phyloP scores from a whole-genome alignment of 1,140 invertebrate species.

The Uloborus diversus region DNA sequence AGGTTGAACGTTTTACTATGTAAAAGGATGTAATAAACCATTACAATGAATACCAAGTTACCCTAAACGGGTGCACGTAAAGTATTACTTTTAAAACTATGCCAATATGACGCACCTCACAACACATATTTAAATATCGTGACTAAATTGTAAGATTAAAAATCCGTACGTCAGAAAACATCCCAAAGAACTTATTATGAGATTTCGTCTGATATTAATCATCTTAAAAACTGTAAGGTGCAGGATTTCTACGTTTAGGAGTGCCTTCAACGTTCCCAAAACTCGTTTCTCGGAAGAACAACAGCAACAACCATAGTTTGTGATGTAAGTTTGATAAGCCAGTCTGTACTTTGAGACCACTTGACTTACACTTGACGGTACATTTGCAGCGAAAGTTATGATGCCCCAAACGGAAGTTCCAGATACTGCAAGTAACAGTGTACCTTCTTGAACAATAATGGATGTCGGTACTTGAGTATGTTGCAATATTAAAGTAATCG shows the following conservation, averaged over 20 bases:
- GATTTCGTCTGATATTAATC: background rate
- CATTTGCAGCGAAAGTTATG: background rate
- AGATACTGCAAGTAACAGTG: background rate
- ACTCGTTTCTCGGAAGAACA: background rate
- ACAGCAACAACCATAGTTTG: no score
- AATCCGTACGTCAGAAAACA: background rate
- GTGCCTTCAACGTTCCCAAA: background rate
- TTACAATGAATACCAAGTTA: no score
- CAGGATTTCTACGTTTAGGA: background rate
- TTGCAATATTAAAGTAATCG: background rate
- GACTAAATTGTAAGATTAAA: background rate
- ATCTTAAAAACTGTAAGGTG: background rate
- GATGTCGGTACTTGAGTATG: background rate
- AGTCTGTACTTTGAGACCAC: background rate
- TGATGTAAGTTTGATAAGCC: background rate
- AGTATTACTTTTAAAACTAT: no score
- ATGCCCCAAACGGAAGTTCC: background rate
- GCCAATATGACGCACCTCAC: no score
- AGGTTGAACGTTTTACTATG: no score
- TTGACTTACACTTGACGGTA: background rate
- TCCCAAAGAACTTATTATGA: background rate
- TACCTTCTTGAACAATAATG: background rate
- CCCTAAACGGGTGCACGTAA: no score
- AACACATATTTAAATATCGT: no score
- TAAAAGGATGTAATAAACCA: no score